Evolutionary conservation across 2,888 invertebrate genomes (phyloP).

Genomic region (Drosophila silvestris): DNA sequence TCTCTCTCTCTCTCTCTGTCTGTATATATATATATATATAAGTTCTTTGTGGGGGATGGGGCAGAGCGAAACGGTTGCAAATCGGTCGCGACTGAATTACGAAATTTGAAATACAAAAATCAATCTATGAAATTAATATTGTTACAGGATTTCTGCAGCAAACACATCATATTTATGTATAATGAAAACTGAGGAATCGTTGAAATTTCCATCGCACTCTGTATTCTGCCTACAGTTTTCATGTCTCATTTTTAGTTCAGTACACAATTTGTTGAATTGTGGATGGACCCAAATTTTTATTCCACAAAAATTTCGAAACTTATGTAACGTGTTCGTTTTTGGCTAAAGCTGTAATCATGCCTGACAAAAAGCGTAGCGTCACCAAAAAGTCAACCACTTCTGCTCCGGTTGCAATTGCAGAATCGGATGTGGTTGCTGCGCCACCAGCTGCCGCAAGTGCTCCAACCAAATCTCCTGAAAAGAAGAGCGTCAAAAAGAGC

Average conservation of each 20-base stretch:
- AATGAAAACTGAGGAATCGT: slow-evolving; percentile 29
- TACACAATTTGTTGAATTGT: slow-evolving; percentile 9
- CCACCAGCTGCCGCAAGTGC: background rate
- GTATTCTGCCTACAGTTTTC: background rate
- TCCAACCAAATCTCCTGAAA: background rate
- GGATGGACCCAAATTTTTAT: slow-evolving; percentile 15
- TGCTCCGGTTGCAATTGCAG: background rate
- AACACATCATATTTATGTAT: background rate
- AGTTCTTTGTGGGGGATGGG: slow-evolving; percentile 32
- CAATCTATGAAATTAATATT: background rate
- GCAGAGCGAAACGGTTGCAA: slow-evolving; percentile 54
- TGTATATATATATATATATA: background rate
- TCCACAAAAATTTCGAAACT: slow-evolving; percentile 25
- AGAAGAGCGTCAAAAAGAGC: slow-evolving; percentile 31
- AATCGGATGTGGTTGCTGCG: background rate
- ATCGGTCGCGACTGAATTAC: slow-evolving; percentile 2
- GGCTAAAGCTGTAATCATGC: slow-evolving; percentile 20
- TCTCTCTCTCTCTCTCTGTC: background rate
- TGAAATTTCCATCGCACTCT: slow-evolving; percentile 1
- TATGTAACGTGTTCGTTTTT: slow-evolving; percentile 3
- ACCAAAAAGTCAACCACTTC: slow-evolving; percentile 18
- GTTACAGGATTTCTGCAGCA: background rate
- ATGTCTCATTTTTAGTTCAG: background rate
- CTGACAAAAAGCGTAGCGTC: slow-evolving; percentile 46
- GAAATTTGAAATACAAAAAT: background rate